These are phyloP conservation scores for Schizothorax lantsangensis DNA, from an alignment of 2,797 vertebrate species.

Conservation along the genomic window DNA sequence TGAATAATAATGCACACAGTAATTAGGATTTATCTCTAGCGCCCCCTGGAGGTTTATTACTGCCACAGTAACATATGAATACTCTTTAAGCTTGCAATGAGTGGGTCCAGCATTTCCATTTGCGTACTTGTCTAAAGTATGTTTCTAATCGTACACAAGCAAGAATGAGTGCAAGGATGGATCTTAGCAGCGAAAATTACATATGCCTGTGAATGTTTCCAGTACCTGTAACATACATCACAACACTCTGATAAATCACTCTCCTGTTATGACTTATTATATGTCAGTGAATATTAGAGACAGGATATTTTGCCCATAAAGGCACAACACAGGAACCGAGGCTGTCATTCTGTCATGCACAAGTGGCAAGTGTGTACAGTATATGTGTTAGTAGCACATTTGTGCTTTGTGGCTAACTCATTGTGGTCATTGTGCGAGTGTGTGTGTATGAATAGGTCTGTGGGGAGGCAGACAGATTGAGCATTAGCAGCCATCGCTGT, in stretches of 20 bases:
- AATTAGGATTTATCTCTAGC: not conserved
- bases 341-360: slow-evolving; percentile 26
- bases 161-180: not conserved
- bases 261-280: not conserved
- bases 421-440: slow-evolving; percentile 58
- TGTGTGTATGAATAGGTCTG: slow-evolving; percentile 75
- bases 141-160: not conserved
- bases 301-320: slow-evolving; percentile 23
- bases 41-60: not conserved
- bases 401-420: slow-evolving; percentile 38
- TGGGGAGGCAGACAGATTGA: slow-evolving; percentile 82
- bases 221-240: not conserved
- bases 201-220: not conserved
- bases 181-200: not conserved
- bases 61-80: not conserved
- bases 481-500: slow-evolving; percentile 85
- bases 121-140: not conserved
- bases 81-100: too few relatives aligned
- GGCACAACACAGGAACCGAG: slow-evolving; percentile 18
- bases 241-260: not conserved
- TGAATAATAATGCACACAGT: not conserved
- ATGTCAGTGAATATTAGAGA: slow-evolving; percentile 8
- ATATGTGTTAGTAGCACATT: slow-evolving; percentile 35
- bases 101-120: not conserved
- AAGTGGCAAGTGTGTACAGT: slow-evolving; percentile 48